Percentiles rank a stretch among this genome's conserved stretches.
These are phyloP conservation scores for Clupea harengus DNA, from an alignment of 2,113 vertebrate species.

Conservation along the genomic window DNA sequence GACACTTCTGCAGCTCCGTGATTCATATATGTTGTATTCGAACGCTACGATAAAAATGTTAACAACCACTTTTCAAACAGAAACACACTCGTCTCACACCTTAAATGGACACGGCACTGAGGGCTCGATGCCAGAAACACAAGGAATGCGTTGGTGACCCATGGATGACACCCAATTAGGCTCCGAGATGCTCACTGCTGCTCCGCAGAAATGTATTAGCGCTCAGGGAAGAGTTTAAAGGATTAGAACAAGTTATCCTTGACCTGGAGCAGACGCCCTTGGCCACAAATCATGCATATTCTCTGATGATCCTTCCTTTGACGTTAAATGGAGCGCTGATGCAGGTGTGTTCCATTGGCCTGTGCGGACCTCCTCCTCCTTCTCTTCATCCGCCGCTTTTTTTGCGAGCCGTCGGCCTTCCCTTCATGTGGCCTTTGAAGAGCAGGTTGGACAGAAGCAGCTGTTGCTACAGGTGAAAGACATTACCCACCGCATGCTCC, in stretches of 20 bases:
- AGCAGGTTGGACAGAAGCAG: conserved; percentile 22
- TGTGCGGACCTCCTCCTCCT: background rate
- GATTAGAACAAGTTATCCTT: conserved; percentile 5
- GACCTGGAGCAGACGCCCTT: conserved; percentile 12
- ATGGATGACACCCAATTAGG: background rate
- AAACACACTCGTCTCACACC: background rate
- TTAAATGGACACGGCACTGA: background rate
- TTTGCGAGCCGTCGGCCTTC: background rate
- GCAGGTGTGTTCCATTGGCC: background rate
- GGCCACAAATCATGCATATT: conserved; percentile 10
- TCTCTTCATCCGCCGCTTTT: background rate
- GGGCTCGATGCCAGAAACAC: background rate
- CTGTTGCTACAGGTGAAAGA: conserved; percentile 23
- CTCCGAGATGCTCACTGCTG: background rate
- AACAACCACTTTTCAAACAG: background rate
- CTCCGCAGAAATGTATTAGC: conserved; percentile 2
- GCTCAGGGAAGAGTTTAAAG: conserved; percentile 9
- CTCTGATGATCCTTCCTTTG: conserved; percentile 16
- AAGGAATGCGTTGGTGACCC: background rate
- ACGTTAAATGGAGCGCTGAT: background rate
- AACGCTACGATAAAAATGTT: background rate
- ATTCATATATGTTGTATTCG: background rate
- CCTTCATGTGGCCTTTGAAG: conserved; percentile 29
- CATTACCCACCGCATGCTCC: conserved; percentile 15
- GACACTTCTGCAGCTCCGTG: background rate